phyloP scores from a whole-genome alignment of 2,797 vertebrate genomes.

The Australoheros facetus region DNA sequence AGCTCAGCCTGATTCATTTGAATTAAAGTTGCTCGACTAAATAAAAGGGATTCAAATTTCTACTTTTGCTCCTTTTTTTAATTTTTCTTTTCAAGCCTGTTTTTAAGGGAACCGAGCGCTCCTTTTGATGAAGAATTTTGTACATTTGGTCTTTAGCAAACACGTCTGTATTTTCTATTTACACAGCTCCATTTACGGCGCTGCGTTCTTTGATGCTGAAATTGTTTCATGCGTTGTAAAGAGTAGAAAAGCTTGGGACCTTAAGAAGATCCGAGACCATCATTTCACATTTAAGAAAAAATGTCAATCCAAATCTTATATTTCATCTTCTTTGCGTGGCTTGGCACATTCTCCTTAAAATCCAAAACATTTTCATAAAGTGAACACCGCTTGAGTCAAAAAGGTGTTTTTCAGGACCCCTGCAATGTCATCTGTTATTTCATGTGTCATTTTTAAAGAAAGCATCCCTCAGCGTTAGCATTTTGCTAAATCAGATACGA shows the following conservation, averaged over 20 bases:
- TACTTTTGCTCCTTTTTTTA: slow-evolving; percentile 36
- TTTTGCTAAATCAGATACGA: background rate
- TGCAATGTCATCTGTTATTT: background rate
- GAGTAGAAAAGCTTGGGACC: background rate
- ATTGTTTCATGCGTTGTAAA: slow-evolving; percentile 38
- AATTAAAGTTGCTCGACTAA: slow-evolving; percentile 76
- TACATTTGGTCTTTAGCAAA: slow-evolving; percentile 35
- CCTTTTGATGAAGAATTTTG: slow-evolving; percentile 67
- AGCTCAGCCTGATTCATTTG: slow-evolving; percentile 68
- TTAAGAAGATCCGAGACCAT: slow-evolving; percentile 3
- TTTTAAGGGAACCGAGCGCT: slow-evolving; percentile 39
- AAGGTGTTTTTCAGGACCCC: background rate
- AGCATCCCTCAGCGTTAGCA: background rate
- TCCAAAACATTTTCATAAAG: background rate
- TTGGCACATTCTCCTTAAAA: background rate
- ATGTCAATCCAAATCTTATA: background rate
- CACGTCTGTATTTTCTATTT: slow-evolving; percentile 35
- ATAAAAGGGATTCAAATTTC: slow-evolving; percentile 71
- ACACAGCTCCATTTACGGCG: slow-evolving; percentile 23
- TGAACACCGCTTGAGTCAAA: background rate
- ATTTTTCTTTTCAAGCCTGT: slow-evolving; percentile 31
- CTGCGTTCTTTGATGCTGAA: slow-evolving; percentile 62
- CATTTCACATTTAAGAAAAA: background rate
- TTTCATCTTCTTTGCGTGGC: background rate
- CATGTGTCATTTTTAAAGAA: background rate